Conservation (phyloP, 2,888 invertebrate genomes). For the Erebia palarica region DNA sequence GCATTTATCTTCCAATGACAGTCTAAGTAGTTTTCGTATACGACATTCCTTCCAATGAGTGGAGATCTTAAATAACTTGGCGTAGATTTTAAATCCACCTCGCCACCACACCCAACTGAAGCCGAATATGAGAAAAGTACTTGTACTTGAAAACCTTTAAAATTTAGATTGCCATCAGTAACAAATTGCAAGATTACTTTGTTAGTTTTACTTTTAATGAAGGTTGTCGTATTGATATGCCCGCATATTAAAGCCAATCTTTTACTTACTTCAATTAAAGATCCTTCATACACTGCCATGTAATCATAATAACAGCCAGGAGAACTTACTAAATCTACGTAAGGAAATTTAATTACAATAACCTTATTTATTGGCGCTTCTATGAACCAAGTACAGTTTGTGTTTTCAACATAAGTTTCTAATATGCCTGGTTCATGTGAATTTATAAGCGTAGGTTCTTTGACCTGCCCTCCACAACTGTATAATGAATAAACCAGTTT, state of each 20-base stretch:
- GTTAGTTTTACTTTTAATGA: slow-evolving; percentile 83
- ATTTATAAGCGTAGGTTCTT: slow-evolving; percentile 76
- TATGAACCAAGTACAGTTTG: slow-evolving; percentile 90
- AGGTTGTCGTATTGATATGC: slow-evolving; percentile 79
- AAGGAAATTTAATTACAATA: slow-evolving; percentile 84
- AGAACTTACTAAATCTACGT: slow-evolving; percentile 79
- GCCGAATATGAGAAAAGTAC: slow-evolving; percentile 83
- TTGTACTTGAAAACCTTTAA: slow-evolving; percentile 82
- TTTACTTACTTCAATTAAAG: slow-evolving; percentile 56
- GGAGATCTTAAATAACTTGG: slow-evolving; percentile 67
- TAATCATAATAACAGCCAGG: slow-evolving; percentile 83
- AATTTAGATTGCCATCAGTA: slow-evolving; percentile 67
- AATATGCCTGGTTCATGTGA: slow-evolving; percentile 49
- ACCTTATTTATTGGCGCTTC: slow-evolving; percentile 85
- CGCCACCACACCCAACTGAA: slow-evolving; percentile 87
- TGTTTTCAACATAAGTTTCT: slow-evolving; percentile 74
- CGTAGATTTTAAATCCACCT: slow-evolving; percentile 76
- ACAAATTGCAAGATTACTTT: slow-evolving; percentile 80
- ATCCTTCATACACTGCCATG: slow-evolving; percentile 82
- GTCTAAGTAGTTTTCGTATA: slow-evolving; percentile 86
- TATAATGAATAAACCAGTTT: slow-evolving; percentile 82
- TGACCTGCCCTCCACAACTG: slow-evolving; percentile 89
- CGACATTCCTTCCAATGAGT: slow-evolving; percentile 57
- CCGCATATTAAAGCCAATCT: slow-evolving; percentile 86
- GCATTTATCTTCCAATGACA: slow-evolving; percentile 89